Conservation (phyloP, 2,113 vertebrate genomes). For the Crypturellus undulatus region DNA sequence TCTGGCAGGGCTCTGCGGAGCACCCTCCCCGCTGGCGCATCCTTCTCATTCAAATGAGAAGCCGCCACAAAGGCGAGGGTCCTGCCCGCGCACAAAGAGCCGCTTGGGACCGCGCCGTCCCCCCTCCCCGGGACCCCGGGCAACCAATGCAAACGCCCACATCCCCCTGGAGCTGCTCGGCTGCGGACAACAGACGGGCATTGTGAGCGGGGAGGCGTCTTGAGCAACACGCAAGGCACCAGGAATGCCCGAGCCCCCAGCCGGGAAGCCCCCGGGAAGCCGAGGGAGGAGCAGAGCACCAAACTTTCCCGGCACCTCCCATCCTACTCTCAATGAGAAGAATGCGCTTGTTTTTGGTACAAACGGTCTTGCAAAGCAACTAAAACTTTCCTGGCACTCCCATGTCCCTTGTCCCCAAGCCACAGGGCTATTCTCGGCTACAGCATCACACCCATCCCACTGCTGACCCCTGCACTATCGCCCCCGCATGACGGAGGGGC, state of each 20-base stretch:
- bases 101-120: background rate
- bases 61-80: constrained; percentile 10
- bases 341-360: background rate
- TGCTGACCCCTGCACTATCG: background rate
- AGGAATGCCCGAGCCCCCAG: constrained; percentile 39
- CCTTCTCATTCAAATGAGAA: constrained; percentile 55
- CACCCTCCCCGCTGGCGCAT: background rate
- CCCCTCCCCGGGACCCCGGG: too few relatives aligned
- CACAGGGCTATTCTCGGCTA: background rate
- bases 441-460: background rate
- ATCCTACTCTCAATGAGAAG: background rate
- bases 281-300: background rate
- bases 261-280: background rate
- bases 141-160: constrained; percentile 55
- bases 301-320: background rate
- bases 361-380: background rate
- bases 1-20: background rate
- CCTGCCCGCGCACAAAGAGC: constrained; percentile 28
- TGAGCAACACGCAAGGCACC: background rate
- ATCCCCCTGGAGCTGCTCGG: constrained; percentile 8
- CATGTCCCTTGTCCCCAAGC: rapidly evolving
- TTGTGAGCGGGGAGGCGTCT: constrained; percentile 21
- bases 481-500: background rate
- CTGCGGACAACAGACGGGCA: constrained; percentile 13
- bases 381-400: background rate